Conservation (phyloP, 2,797 vertebrate species). For the Naso thynnoides region DNA sequence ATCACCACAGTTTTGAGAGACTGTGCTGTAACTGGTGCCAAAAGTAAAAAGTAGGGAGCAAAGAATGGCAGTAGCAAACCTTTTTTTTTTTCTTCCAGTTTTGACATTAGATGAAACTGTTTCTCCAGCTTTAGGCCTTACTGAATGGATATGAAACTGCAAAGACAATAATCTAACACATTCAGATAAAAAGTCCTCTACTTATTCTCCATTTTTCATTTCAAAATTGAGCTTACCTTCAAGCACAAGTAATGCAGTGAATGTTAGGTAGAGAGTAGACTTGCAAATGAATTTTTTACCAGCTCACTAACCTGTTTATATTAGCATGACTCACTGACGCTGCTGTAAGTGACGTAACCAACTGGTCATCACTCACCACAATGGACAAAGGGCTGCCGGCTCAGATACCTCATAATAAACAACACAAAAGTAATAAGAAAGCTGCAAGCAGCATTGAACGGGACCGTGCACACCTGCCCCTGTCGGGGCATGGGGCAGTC, state of each 20-base stretch:
- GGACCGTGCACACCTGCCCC: too few species aligned
- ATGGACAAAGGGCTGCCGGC: too few species aligned
- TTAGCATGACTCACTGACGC: too few species aligned
- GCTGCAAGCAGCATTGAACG: too few species aligned
- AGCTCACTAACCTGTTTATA: slow-evolving; percentile 51
- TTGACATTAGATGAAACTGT: too few species aligned
- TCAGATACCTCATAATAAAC: too few species aligned
- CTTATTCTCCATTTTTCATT: not conserved
- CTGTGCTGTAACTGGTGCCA: too few species aligned
- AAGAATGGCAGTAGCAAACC: not conserved
- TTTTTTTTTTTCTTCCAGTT: slow-evolving; percentile 15
- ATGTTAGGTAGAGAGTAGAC: slow-evolving; percentile 9
- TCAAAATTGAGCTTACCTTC: slow-evolving; percentile 44
- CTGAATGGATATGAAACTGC: not conserved
- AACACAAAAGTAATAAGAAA: too few species aligned
- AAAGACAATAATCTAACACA: not conserved
- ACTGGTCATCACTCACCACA: too few species aligned
- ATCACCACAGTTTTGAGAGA: too few species aligned
- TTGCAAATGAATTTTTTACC: slow-evolving; percentile 48
- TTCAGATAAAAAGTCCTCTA: not conserved
- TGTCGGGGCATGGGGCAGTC: too few species aligned
- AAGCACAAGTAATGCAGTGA: slow-evolving; percentile 13
- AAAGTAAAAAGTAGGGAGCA: not conserved
- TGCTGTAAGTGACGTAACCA: too few species aligned
- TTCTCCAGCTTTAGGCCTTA: not conserved